Base-by-base conservation (phyloP, 2,797 vertebrate species). In the Distichodus sexfasciatus region DNA sequence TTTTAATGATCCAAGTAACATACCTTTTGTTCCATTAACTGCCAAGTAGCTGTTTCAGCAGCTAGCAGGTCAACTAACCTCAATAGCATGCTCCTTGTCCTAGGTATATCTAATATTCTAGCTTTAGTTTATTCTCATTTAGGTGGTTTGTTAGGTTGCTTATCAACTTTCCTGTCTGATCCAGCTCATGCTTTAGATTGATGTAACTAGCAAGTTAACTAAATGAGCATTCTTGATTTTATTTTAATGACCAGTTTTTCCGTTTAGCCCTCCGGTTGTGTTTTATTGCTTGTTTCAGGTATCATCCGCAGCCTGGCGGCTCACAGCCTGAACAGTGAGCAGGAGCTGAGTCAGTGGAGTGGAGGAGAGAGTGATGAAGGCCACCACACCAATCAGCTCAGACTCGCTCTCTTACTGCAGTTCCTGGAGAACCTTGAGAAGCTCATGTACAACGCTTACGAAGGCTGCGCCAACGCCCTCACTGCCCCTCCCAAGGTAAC, bases 371-470 rank as follows among this genome's bases (percentile, higher is more conserved):
- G 90, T 12, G 94, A 97, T 0, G 97, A 99, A 69, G 93, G 95
- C 51, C 96, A 98, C 85, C 90, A 95, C 12, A 95, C 93, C 80
- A 98, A 98, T 78, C 96, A 98, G 76, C 93, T 98, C 19, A 91
- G 97, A 40, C 92, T 99, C n/a, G 91, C 94, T 74, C 91, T 99
- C 66, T 92, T 99, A 68, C 91, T 99, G 4, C 96, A 99, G 81
- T 99, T 95, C 76, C 84, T 99, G 75, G 97, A 99, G 81, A 96
- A 98, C 83, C 82, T 99, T 80, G 97, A 99, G 84, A 99, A 99
- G 78, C 83, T 99, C 75, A 99, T 99, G 97, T 99, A 99, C 85
- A 99, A 99, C 15, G 96, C 97, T 3, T 99, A 97, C 2, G 97
- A 99, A 82, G 97, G 97, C 81, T 99, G 96, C 19, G 95, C 97